Evolutionary conservation across 2,888 invertebrate species (phyloP).

Genomic region (Pterostichus madidus): DNA sequence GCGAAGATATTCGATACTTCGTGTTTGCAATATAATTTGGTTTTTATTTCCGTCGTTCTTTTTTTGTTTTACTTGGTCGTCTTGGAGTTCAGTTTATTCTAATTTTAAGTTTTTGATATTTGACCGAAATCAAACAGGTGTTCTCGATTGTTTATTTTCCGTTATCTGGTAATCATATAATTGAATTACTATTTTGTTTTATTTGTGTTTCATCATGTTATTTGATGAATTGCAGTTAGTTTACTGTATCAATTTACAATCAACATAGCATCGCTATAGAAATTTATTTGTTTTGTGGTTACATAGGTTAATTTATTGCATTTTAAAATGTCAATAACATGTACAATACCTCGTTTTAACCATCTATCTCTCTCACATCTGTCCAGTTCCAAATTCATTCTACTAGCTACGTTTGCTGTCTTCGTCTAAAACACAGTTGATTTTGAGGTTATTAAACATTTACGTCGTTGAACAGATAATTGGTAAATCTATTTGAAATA

Average conservation of each 20-base stretch:
- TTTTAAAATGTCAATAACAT: no score
- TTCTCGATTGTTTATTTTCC: not conserved
- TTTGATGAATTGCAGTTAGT: not conserved
- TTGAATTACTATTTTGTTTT: not conserved
- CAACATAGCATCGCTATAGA: not conserved
- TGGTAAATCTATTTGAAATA: no score
- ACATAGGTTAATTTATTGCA: no score
- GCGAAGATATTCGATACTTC: constrained; percentile 8
- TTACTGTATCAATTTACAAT: not conserved
- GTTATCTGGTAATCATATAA: not conserved
- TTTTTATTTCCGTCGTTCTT: constrained; percentile 11
- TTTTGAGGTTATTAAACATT: no score
- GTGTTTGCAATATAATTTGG: not conserved
- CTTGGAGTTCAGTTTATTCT: not conserved
- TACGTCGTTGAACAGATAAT: no score
- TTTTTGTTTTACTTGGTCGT: not conserved
- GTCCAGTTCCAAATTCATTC: no score
- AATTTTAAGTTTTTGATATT: not conserved
- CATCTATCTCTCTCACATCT: no score
- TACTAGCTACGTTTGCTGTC: no score
- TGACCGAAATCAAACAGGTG: constrained; percentile 17
- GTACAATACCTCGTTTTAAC: no score
- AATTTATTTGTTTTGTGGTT: no score
- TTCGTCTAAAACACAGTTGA: no score
- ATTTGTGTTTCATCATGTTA: not conserved